These are phyloP conservation scores for Leptogaster cylindrica DNA, from an alignment of 2,888 invertebrate species.

Conservation along the genomic window DNA sequence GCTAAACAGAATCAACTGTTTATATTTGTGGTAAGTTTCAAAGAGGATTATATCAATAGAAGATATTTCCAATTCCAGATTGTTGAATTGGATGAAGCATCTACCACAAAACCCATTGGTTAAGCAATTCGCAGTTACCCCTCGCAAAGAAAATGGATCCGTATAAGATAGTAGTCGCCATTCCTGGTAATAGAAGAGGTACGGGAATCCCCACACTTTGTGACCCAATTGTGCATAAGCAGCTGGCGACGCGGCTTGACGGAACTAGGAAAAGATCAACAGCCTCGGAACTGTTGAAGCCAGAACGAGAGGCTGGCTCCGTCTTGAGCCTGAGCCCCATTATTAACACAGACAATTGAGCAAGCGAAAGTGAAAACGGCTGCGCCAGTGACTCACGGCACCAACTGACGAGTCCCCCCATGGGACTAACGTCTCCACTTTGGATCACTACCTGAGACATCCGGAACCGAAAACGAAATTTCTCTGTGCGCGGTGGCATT, in stretches of 20 bases:
- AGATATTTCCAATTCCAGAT: background rate
- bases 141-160: background rate
- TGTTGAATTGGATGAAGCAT: too few relatives aligned
- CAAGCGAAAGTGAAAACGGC: constrained; percentile 46
- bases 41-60: background rate
- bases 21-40: background rate
- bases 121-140: too few relatives aligned
- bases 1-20: background rate
- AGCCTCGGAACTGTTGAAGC: constrained; percentile 7
- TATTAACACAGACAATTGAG: constrained; percentile 37
- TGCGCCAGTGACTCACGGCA: constrained; percentile 38
- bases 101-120: too few relatives aligned
- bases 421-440: background rate
- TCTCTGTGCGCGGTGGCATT: constrained; percentile 30
- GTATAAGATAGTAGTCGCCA: background rate
- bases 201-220: constrained; percentile 1
- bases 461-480: constrained; percentile 46
- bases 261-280: constrained; percentile 38
- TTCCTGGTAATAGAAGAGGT: background rate
- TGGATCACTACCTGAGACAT: constrained; percentile 20
- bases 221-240: constrained; percentile 13
- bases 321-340: background rate
- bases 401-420: constrained; percentile 11
- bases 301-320: background rate
- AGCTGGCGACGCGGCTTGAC: background rate